phyloP scores from a whole-genome alignment of 2,113 vertebrate species.

The Podarcis cretensis region DNA sequence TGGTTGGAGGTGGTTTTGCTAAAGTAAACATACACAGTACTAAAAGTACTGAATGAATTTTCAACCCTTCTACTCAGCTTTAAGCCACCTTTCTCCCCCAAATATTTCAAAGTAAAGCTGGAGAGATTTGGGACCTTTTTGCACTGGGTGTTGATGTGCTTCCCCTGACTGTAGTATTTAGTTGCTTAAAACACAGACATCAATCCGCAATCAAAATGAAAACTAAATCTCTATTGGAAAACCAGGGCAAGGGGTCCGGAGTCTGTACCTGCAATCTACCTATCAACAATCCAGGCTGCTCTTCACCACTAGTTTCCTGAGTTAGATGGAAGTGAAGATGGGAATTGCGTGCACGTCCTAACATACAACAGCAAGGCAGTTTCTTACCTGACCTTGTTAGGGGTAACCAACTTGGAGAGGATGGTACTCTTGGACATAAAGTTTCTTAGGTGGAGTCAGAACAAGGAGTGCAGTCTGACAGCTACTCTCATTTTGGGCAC shows the following conservation, averaged over 20 bases:
- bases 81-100: not conserved
- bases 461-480: constrained; percentile 38
- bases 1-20: not conserved
- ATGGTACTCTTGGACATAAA: constrained; percentile 18
- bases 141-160: not conserved
- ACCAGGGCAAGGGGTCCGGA: not conserved
- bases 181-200: not conserved
- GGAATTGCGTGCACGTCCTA: constrained; percentile 12
- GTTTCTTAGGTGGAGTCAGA: constrained; percentile 38
- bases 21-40: constrained; percentile 2
- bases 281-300: not conserved
- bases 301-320: not conserved
- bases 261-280: not conserved
- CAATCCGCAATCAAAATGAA: not conserved
- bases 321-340: constrained; percentile 12
- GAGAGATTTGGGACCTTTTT: not conserved
- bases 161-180: not conserved
- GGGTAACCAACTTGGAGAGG: constrained; percentile 29
- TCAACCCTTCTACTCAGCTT: not conserved
- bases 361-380: constrained; percentile 28
- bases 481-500: constrained; percentile 42
- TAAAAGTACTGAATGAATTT: not conserved
- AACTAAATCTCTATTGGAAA: not conserved
- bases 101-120: not conserved
- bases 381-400: constrained; percentile 40